Evolutionary conservation across 2,888 invertebrate species (phyloP).

Genomic region (Blastobasis lacticolella): DNA sequence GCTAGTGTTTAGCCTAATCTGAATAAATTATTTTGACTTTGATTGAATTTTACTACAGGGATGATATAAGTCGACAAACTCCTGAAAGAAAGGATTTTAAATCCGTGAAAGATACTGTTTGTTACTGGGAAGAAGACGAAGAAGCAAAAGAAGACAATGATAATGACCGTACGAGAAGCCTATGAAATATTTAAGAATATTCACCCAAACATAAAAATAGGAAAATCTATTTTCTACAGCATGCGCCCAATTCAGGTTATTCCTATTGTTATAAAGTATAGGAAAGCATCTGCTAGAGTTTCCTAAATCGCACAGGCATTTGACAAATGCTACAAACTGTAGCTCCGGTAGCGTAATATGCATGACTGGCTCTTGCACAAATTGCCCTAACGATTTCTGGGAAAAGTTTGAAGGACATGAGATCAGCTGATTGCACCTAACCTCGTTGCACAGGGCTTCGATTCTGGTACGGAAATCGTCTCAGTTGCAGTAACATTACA

Average conservation of each 20-base stretch:
- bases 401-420: constrained; percentile 4
- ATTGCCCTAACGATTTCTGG: constrained; percentile 4
- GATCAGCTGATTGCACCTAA: too few species aligned
- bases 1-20: too few species aligned
- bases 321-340: constrained; percentile 4
- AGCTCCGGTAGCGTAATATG: constrained; percentile 4
- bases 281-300: constrained; percentile 4
- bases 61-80: constrained; percentile 3
- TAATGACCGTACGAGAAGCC: constrained; percentile 4
- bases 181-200: constrained; percentile 3
- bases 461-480: too few species aligned
- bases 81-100: constrained; percentile 5
- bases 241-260: constrained; percentile 1
- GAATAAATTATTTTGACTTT: too few species aligned
- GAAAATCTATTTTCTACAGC: constrained; percentile 5
- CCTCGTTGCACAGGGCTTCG: too few species aligned
- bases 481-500: too few species aligned
- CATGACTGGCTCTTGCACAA: constrained; percentile 5
- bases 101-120: constrained; percentile 1
- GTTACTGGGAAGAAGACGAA: constrained; percentile 5
- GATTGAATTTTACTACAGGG: constrained; percentile 1
- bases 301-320: constrained; percentile 2
- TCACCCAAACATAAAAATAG: constrained; percentile 4
- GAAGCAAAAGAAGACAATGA: constrained; percentile 4
- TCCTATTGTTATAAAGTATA: constrained; percentile 2